Percentiles rank a stretch among this genome's conserved stretches.
These are phyloP conservation scores for Montifringilla adamsi DNA, from an alignment of 2,113 vertebrate genomes.

Conservation along the genomic window DNA sequence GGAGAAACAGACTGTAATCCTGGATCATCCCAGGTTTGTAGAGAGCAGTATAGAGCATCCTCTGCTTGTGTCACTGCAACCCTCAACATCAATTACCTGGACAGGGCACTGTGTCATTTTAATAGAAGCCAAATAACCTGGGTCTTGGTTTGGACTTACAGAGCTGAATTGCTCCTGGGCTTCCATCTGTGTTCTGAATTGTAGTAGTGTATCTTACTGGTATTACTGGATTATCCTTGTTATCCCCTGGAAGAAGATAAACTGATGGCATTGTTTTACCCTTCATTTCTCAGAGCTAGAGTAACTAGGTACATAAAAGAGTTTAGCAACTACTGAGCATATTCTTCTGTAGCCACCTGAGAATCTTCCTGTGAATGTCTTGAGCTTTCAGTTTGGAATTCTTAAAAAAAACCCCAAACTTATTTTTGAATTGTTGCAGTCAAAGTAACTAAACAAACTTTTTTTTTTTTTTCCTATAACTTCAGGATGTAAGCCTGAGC, in stretches of 20 bases:
- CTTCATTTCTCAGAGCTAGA: background rate
- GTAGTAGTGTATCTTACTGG: background rate
- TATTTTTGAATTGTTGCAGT: background rate
- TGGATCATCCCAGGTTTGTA: background rate
- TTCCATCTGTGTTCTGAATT: background rate
- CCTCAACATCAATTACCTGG: background rate
- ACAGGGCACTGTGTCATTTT: background rate
- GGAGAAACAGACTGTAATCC: background rate
- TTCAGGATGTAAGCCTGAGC: constrained; percentile 91
- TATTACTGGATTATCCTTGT: background rate
- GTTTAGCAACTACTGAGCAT: background rate
- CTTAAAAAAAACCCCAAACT: background rate
- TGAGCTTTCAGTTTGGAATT: background rate
- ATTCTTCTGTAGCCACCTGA: background rate
- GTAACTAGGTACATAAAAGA: background rate
- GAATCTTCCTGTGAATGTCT: background rate
- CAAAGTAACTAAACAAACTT: background rate
- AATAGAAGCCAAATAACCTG: background rate
- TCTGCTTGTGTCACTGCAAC: background rate
- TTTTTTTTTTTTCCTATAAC: background rate
- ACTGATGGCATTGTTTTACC: background rate
- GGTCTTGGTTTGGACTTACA: background rate
- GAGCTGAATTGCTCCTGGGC: background rate
- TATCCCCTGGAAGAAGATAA: background rate
- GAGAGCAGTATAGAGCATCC: background rate